Evolutionary conservation across 2,113 vertebrate genomes (phyloP).

Genomic region (Nettapus auritus): DNA sequence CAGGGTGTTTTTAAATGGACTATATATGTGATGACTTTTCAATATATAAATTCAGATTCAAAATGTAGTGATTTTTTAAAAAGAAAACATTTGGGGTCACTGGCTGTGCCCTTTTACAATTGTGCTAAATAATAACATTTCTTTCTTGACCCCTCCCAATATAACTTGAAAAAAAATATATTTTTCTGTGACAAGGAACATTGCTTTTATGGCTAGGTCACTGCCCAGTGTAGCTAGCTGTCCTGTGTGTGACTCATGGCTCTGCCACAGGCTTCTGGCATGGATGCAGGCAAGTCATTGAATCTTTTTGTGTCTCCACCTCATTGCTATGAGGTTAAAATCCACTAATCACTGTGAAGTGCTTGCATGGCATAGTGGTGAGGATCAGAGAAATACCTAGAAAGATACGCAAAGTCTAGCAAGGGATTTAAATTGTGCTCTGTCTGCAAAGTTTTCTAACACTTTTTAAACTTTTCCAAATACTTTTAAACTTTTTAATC

Average conservation of each 20-base stretch:
- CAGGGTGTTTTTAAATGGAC: slow-evolving; percentile 54
- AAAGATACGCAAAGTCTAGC: neutral
- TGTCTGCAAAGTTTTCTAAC: neutral
- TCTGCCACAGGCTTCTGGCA: slow-evolving; percentile 34
- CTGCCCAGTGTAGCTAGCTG: neutral
- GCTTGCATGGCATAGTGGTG: neutral
- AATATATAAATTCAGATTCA: slow-evolving; percentile 52
- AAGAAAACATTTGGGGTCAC: neutral
- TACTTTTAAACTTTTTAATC: neutral
- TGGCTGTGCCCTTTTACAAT: neutral
- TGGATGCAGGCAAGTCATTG: neutral
- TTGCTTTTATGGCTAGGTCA: slow-evolving; percentile 11
- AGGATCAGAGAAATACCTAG: neutral
- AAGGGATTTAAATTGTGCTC: neutral
- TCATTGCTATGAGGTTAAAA: slow-evolving; percentile 28
- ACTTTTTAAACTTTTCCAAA: neutral
- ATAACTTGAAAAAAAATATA: neutral
- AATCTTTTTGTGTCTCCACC: neutral
- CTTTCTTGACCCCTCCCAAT: slow-evolving; percentile 19
- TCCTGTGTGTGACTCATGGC: slow-evolving; percentile 10
- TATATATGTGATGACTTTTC: slow-evolving; percentile 46
- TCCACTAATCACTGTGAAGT: neutral
- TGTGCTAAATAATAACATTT: slow-evolving; percentile 42
- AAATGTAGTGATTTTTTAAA: neutral
- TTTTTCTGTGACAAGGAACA: slow-evolving; percentile 27